Conservation (phyloP, 2,888 invertebrate genomes). For the Allophyes oxyacanthae region DNA sequence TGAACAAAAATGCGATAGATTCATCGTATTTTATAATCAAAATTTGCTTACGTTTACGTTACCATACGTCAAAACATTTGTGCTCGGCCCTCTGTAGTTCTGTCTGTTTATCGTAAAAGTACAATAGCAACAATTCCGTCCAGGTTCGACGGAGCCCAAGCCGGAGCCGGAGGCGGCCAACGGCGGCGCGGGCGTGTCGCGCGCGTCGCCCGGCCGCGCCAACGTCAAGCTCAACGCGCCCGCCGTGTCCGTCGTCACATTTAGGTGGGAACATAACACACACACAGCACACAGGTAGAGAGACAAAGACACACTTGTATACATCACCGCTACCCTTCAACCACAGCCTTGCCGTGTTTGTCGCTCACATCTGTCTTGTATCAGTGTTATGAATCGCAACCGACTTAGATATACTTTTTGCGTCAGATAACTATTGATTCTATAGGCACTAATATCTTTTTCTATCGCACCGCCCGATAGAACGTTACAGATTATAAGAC, state of each 20-base stretch:
- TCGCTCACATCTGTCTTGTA: constrained; percentile 40
- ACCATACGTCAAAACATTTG: too few species aligned
- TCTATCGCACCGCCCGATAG: too few species aligned
- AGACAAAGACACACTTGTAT: constrained; percentile 85
- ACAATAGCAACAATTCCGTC: too few species aligned
- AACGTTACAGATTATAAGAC: too few species aligned
- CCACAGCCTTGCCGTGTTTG: constrained; percentile 49
- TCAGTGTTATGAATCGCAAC: constrained; percentile 11
- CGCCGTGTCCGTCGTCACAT: constrained; percentile 96
- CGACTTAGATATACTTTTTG: neutral
- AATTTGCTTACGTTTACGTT: too few species aligned
- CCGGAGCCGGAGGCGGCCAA: constrained; percentile 53
- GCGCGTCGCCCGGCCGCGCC: constrained; percentile 80
- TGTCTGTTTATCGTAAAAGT: too few species aligned
- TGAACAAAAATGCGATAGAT: too few species aligned
- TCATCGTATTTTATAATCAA: too few species aligned
- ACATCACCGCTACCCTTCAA: constrained; percentile 72
- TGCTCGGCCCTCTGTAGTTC: too few species aligned
- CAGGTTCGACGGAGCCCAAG: constrained; percentile 60
- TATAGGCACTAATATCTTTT: too few species aligned
- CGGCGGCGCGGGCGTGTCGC: constrained; percentile 66
- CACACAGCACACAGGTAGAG: constrained; percentile 91
- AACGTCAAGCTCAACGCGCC: constrained; percentile 90
- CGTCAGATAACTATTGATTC: neutral
- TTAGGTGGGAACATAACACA: constrained; percentile 94